phyloP scores from a whole-genome alignment of 1,140 invertebrate species.

The Brachionus calyciflorus region DNA sequence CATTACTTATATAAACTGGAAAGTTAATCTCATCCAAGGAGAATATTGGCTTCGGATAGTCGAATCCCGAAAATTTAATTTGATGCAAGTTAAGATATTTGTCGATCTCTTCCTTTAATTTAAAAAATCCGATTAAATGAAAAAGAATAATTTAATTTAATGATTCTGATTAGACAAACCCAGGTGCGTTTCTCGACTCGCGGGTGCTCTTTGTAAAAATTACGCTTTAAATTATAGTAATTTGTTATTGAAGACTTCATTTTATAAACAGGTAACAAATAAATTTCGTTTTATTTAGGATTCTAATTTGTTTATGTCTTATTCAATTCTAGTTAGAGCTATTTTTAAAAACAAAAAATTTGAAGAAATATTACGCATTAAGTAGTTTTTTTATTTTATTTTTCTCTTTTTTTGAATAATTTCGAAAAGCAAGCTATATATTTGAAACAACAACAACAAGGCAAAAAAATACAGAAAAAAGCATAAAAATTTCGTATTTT shows the following conservation, averaged over 20 bases:
- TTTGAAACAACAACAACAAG: too few species aligned
- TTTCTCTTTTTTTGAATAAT: conserved; percentile 2
- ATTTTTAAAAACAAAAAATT: too few species aligned
- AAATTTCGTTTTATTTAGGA: too few species aligned
- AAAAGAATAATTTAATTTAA: neutral
- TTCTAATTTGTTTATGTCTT: too few species aligned
- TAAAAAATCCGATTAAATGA: neutral
- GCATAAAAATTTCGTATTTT: conserved; percentile 15
- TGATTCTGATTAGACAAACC: neutral
- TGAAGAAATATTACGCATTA: conserved; percentile 36
- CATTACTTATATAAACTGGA: conserved; percentile 23
- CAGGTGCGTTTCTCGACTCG: conserved; percentile 31
- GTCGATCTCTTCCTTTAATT: conserved; percentile 29
- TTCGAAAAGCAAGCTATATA: conserved; percentile 18
- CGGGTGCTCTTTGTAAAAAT: conserved; percentile 41
- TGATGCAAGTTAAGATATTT: conserved; percentile 38
- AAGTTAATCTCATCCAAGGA: conserved; percentile 39
- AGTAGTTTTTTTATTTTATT: neutral
- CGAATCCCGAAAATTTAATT: conserved; percentile 43
- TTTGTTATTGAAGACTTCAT: conserved; percentile 36
- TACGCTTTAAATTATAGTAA: conserved; percentile 21
- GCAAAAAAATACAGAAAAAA: too few species aligned
- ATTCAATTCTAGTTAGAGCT: too few species aligned
- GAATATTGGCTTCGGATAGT: conserved; percentile 43
- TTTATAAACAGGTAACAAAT: too few species aligned